phyloP scores from a whole-genome alignment of 1,140 invertebrate species.

The Drosophila yakuba region DNA sequence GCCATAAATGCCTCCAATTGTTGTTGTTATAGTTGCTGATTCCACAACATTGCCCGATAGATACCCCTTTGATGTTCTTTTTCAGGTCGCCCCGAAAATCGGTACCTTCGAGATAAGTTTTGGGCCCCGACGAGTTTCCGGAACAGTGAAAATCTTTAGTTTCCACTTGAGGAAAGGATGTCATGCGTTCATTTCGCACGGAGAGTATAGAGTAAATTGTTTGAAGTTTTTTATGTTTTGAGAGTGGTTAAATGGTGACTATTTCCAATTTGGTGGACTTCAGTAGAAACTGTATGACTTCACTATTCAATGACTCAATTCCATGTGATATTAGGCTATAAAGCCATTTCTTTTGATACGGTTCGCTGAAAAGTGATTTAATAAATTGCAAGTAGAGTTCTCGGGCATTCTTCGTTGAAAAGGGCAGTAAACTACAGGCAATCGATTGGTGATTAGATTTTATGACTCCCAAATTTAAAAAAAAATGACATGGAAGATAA shows the following conservation, averaged over 20 bases:
- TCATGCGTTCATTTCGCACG: slow-evolving; percentile 30
- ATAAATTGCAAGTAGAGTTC: slow-evolving; percentile 1
- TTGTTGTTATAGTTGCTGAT: slow-evolving; percentile 56
- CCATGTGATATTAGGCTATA: slow-evolving; percentile 20
- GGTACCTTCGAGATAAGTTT: slow-evolving; percentile 42
- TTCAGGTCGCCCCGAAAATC: slow-evolving; percentile 46
- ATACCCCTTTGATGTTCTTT: slow-evolving; percentile 63
- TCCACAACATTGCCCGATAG: slow-evolving; percentile 38
- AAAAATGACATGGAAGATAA: not conserved
- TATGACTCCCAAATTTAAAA: slow-evolving; percentile 3
- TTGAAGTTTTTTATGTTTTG: not conserved
- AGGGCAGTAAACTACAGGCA: slow-evolving; percentile 1
- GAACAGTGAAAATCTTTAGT: slow-evolving; percentile 22
- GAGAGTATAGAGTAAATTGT: not conserved
- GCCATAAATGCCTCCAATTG: slow-evolving; percentile 63
- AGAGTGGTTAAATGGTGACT: not conserved
- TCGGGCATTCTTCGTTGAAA: not conserved
- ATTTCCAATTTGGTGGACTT: not conserved
- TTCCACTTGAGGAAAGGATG: not conserved
- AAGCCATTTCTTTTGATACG: slow-evolving; percentile 19
- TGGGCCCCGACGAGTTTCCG: not conserved
- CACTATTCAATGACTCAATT: slow-evolving; percentile 35
- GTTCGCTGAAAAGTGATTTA: slow-evolving; percentile 26
- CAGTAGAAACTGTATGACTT: not conserved
- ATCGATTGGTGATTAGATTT: slow-evolving; percentile 35